Evolutionary conservation across 2,888 invertebrate genomes (phyloP), one percentile per base, ranked within the genome.

Genomic region (Orthosia cruda): DNA sequence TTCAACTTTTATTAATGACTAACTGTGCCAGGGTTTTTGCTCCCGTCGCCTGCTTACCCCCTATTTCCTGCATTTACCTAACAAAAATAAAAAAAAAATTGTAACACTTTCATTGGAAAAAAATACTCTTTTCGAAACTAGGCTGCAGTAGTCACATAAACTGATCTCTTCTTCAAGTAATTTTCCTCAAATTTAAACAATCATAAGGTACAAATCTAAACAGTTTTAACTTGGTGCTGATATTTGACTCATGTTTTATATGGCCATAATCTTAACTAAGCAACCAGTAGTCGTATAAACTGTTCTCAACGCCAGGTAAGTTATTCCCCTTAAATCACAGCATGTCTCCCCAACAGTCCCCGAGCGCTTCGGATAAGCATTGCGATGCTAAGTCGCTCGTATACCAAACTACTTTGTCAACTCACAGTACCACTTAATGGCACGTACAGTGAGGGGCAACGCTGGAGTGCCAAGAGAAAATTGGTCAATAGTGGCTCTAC

Each of bases 341-440:
- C 70, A 61, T 78, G 81, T 74, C 67, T 71, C n/a, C 71, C 49
- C 58, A 66, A 77, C 68, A 78, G 77, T 66, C 77, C 75, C 81
- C 55, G 32, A 66, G 74, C 75, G 72, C 65, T 71, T 83, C 63
- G 68, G 71, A 71, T 78, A 81, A 83, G 84, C 75, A 69, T 76
- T 74, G 74, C 70, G 67, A 83, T 73, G 77, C 71, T 71, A 86
- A 86, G 77, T 77, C 69, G 61, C 76, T 81, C 71, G 66, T 74
- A 79, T 69, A 59, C 67, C 65, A 64, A 78, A 81, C 83, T 79
- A 80, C 77, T 86, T 84, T 81, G 74, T 81, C 74, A 86, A 86
- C 81, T 86, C 62, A 16, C 57, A 74, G 84, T 67, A 40, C 66
- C 74, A 70, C 80, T 80, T 85, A 83, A 74, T 74, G 75, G 81